These are phyloP conservation scores for Rhopalosiphum nymphaeae DNA, from an alignment of 2,888 invertebrate species.

Conservation along the genomic window DNA sequence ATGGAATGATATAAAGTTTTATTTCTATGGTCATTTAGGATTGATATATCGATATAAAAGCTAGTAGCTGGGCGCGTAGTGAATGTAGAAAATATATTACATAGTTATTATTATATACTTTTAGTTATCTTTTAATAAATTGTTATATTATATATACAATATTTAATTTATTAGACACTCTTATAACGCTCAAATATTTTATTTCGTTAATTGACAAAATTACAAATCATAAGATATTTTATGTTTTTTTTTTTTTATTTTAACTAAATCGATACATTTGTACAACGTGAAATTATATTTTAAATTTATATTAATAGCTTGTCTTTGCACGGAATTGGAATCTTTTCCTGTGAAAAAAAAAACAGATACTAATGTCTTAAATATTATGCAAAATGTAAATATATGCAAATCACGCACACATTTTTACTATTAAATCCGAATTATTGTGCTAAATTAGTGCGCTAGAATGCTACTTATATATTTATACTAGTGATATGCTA, in stretches of 20 bases:
- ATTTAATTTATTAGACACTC: background rate
- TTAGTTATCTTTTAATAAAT: background rate
- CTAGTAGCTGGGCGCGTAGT: background rate
- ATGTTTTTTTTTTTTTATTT: background rate
- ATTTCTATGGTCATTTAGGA: background rate
- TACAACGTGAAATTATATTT: background rate
- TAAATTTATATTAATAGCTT: background rate
- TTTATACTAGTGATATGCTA: background rate
- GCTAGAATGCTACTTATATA: background rate
- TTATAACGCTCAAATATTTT: background rate
- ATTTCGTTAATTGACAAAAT: background rate
- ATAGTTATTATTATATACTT: background rate
- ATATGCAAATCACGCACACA: constrained; percentile 4
- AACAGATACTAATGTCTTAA: background rate
- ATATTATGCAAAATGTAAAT: background rate
- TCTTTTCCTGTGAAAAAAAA: background rate
- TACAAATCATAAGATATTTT: background rate
- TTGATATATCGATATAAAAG: background rate
- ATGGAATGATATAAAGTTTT: background rate
- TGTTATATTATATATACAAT: background rate
- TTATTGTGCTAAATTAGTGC: constrained; percentile 11
- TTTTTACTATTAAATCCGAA: background rate
- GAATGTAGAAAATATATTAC: background rate
- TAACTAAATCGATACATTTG: background rate
- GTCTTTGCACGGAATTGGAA: background rate